Evolutionary conservation across 2,888 invertebrate species (phyloP), one percentile per base, ranked within the genome.

Genomic region (Odontomyia ornata): DNA sequence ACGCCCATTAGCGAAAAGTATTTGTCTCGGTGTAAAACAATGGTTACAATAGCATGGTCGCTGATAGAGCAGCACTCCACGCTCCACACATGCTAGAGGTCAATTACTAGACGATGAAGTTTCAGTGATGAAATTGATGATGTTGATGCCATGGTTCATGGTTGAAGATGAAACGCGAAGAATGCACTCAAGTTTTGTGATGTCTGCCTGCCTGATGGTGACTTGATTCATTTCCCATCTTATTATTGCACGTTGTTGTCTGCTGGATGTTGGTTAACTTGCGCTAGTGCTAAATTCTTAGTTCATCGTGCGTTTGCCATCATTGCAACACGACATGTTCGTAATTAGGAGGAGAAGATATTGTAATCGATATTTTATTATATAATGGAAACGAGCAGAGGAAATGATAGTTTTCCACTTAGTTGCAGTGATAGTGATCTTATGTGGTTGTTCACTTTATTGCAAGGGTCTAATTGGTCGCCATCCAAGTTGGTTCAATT

Each of bases 331-430:
- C 73, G 73, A 73, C 73, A 60, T 73, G 43, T 57, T 27, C 25
- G 60, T 73, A 73, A 73, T 73, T 73, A 73, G 69, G 69, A 75
- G 30, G 69, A 28, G 36, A 75, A 77, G 57, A 65, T 77, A 60
- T 77, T 75, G 77, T 60, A 73, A 75, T 77, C 77, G 75, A 77
- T 69, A 77, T 77, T 77, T 77, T 75, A 77, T 77, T 77, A 60
- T 46, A 69, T 75, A 77, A 77, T 75, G 65, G 67, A 30, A 67
- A 36, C 64, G 67, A 28, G 46, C 15, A 27, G 30, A 69, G 69
- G 25, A 47, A 69, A 47, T 47, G 47, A 69, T 46, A 43, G 25
- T 13, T 47, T 69, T 69, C 47, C 27, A 69, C 27, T 47, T 65
- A 65, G 65, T 65, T 65, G 36, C 28, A 15, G 65, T 21, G 65